Conservation (phyloP, 2,797 vertebrate species). For the Pseudopleuronectes americanus region DNA sequence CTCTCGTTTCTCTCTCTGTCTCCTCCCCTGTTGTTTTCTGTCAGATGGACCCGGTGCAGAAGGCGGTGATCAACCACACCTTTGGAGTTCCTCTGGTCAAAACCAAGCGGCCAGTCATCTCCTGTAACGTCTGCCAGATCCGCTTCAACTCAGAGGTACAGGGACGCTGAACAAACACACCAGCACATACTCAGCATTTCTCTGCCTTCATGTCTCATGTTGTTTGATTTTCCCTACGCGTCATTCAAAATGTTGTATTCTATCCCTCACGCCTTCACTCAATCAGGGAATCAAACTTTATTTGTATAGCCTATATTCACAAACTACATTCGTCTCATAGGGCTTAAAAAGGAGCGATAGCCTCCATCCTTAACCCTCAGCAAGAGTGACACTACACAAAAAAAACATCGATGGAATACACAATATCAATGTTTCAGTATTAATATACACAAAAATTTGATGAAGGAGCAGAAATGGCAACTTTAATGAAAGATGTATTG, state of each 20-base stretch:
- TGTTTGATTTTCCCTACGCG: background rate
- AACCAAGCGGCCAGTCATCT: constrained; percentile 91
- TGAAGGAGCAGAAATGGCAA: no score
- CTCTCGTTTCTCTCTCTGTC: constrained; percentile 21
- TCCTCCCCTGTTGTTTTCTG: constrained; percentile 23
- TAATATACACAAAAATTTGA: no score
- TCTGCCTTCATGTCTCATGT: constrained; percentile 1
- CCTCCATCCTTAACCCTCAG: no score
- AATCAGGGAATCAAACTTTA: background rate
- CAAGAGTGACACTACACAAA: no score
- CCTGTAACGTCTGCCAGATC: constrained; percentile 95
- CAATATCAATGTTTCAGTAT: no score
- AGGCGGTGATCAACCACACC: constrained; percentile 92
- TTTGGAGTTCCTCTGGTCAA: constrained; percentile 90
- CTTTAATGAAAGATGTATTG: no score
- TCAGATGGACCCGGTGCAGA: constrained; percentile 95
- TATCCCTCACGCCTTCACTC: background rate
- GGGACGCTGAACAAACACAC: background rate
- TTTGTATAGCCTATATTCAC: no score
- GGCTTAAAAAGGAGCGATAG: no score
- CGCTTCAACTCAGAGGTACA: constrained; percentile 94
- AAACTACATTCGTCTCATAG: no score
- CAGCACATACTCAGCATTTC: background rate
- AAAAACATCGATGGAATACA: no score
- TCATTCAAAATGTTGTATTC: constrained; percentile 26